Conservation (phyloP, 2,113 vertebrate genomes). For the Ovibos moschatus region DNA sequence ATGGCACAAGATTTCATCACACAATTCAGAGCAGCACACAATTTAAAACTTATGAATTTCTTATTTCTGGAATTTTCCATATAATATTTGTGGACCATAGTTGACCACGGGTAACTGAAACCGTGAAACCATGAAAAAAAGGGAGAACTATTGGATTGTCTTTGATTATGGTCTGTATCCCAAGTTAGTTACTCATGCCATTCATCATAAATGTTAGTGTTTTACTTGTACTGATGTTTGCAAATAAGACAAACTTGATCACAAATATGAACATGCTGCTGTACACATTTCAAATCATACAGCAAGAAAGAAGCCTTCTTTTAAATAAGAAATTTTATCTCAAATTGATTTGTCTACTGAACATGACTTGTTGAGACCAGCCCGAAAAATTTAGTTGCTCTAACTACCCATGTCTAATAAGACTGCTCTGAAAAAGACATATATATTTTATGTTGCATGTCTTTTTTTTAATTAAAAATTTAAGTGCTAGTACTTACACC, state of each 20-base stretch:
- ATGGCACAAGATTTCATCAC: not conserved
- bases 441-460: not conserved
- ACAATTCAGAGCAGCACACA: not conserved
- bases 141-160: not conserved
- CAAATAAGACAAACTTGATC: not conserved
- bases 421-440: not conserved
- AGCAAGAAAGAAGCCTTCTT: not conserved
- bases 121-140: not conserved
- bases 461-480: constrained; percentile 5
- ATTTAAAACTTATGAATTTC: not conserved
- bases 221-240: not conserved
- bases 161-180: not conserved
- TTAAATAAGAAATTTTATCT: not conserved
- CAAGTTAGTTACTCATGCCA: not conserved
- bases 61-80: not conserved
- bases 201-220: not conserved
- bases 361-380: not conserved
- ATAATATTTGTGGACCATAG: not conserved
- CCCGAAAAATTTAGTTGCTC: not conserved
- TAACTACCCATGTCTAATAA: not conserved
- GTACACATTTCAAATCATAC: not conserved
- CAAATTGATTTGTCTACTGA: not conserved
- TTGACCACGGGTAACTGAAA: not conserved
- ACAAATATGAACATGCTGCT: not conserved
- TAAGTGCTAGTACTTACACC: not conserved